These are phyloP conservation scores for Pristis pectinata DNA, from an alignment of 2,797 vertebrate genomes.

Conservation along the genomic window DNA sequence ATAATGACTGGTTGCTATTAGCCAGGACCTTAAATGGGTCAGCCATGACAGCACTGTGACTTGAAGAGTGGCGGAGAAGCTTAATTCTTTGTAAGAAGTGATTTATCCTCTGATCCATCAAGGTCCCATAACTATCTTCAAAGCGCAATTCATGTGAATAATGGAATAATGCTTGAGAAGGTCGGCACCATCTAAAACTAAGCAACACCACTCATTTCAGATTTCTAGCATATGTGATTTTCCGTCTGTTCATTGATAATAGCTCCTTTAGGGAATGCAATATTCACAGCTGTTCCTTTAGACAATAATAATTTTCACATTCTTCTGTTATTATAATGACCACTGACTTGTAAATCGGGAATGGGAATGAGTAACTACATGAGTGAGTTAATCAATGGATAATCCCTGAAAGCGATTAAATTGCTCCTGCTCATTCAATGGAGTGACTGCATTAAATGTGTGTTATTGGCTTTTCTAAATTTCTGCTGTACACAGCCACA, in stretches of 20 bases:
- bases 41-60: not conserved
- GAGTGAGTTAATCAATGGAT: no score
- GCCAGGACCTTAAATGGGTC: not conserved
- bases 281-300: no score
- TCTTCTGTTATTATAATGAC: no score
- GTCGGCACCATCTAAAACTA: not conserved
- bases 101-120: not conserved
- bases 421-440: no score
- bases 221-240: not conserved
- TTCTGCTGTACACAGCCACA: no score
- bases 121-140: not conserved
- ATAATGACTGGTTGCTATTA: not conserved
- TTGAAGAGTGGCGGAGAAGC: not conserved
- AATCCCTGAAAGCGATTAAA: no score
- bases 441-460: no score
- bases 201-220: not conserved
- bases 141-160: not conserved
- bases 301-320: no score
- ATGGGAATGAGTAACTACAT: no score
- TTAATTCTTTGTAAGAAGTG: not conserved
- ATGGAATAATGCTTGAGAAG: not conserved
- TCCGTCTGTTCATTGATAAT: not conserved
- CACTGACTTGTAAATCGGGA: no score
- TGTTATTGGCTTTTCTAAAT: no score
- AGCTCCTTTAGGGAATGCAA: not conserved